phyloP scores from a whole-genome alignment of 2,113 vertebrate species.

The Osmerus eperlanus region DNA sequence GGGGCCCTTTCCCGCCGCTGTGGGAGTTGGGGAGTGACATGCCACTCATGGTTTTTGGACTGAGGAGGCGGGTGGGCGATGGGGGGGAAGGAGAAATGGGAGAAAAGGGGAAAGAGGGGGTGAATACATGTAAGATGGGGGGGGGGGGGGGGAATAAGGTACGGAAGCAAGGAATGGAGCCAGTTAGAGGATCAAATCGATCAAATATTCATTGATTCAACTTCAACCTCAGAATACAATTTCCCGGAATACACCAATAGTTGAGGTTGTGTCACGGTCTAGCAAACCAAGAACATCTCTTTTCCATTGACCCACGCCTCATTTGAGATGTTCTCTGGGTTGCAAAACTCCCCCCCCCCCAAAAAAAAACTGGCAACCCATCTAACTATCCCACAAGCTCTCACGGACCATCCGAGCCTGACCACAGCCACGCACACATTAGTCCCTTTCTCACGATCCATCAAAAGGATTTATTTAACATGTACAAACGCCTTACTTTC shows the following conservation, averaged over 20 bases:
- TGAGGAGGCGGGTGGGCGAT: constrained; percentile 28
- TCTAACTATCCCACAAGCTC: constrained; percentile 23
- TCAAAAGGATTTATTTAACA: constrained; percentile 46
- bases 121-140: constrained; percentile 2
- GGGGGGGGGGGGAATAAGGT: constrained; percentile 16
- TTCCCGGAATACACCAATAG: no score
- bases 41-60: constrained; percentile 59
- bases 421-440: constrained; percentile 14
- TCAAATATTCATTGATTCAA: no score
- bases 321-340: no score
- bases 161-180: constrained; percentile 4
- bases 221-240: no score
- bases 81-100: constrained; percentile 19
- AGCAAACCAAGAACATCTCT: no score
- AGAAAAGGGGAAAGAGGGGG: constrained; percentile 24
- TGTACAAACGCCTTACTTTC: constrained; percentile 18
- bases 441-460: constrained; percentile 24
- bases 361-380: no score
- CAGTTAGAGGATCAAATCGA: no score
- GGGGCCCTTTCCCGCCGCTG: constrained; percentile 47
- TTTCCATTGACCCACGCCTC: no score
- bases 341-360: no score
- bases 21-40: constrained; percentile 58
- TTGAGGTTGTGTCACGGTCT: no score
- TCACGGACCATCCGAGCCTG: constrained; percentile 37